Percentiles rank a stretch among this genome's conserved stretches.
These are phyloP conservation scores for Apeira syringaria DNA, from an alignment of 2,888 invertebrate species.

Conservation along the genomic window DNA sequence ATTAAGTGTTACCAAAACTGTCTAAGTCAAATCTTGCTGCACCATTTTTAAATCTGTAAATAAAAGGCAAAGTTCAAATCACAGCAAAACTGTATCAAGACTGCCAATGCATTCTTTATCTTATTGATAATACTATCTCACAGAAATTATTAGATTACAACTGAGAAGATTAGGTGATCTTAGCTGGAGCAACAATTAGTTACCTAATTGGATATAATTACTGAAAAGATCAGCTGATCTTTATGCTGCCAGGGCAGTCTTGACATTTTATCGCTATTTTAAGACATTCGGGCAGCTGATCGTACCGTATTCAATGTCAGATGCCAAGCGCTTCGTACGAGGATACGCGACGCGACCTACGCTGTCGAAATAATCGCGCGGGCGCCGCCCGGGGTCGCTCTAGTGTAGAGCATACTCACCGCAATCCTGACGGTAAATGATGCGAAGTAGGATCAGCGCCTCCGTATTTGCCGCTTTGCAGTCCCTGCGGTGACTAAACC, in stretches of 20 bases:
- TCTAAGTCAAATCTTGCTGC: slow-evolving; percentile 83
- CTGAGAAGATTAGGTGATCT: slow-evolving; percentile 51
- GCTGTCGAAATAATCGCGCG: slow-evolving; percentile 22
- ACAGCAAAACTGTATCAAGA: slow-evolving; percentile 51
- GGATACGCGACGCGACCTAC: slow-evolving; percentile 17
- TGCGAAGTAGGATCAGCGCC: slow-evolving; percentile 76
- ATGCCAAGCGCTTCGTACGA: slow-evolving; percentile 41
- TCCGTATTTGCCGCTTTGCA: slow-evolving; percentile 82
- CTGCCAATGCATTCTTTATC: slow-evolving; percentile 47
- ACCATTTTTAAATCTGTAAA: slow-evolving; percentile 82
- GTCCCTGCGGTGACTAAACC: slow-evolving; percentile 77
- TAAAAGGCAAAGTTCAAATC: slow-evolving; percentile 53
- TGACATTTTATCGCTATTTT: slow-evolving; percentile 81
- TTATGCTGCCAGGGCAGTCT: slow-evolving; percentile 75
- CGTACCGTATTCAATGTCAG: slow-evolving; percentile 76
- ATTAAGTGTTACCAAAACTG: slow-evolving; percentile 46
- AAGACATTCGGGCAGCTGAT: slow-evolving; percentile 78
- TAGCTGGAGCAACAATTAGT: slow-evolving; percentile 50
- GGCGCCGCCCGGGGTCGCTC: slow-evolving; percentile 14
- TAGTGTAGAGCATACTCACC: slow-evolving; percentile 65
- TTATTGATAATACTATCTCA: slow-evolving; percentile 55
- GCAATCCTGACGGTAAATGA: slow-evolving; percentile 80
- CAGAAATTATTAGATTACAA: slow-evolving; percentile 52
- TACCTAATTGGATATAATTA: slow-evolving; percentile 76
- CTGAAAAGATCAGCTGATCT: slow-evolving; percentile 78